Evolutionary conservation across 2,113 vertebrate species (phyloP), one percentile per base, ranked within the genome.

Genomic region (Nesogale talazaci): DNA sequence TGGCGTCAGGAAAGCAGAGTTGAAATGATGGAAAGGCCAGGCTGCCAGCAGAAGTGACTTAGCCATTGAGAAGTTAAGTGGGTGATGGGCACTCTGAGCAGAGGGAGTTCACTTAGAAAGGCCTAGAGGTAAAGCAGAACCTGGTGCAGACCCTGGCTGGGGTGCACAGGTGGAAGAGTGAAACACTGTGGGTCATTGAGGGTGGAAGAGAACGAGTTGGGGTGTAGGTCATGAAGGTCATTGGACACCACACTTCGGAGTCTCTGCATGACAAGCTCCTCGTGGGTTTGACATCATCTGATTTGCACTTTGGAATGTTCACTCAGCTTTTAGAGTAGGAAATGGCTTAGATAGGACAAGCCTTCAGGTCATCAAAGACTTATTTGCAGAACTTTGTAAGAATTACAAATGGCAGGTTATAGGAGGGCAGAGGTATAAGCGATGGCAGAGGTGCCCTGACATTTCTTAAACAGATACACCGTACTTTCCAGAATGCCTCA

Each of bases 1-100:
- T 6, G 11, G 2, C 2, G 38, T 0, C 2, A 11, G 77, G 23
- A 36, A 23, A 40, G 15, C 40, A 38, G 52, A 34, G 3, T 1
- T 29, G 75, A 29, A 7, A 14, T n/a, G 70, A 46, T 59, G 52
- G 7, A 0, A 5, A 29, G 46, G 65, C n/a, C 74, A 92, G 79
- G 6, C 6, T 16, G 27, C 34, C 72, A 20, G 59, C 70, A 38
- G 82, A 52, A 3, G 19, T 29, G 5, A 0, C n/a, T 5, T 27
- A 5, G 1, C 59, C 72, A 20, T 56, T 4, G 19, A 77, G 74
- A 19, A 56, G 31, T 2, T 25, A 42, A 22, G n/a, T 25, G 19
- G 22, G 12, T 16, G 65, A 15, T 0, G 5, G 31, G 38, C 36
- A 17, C 57, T 17, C 27, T 2, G 15, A 38, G 72, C 82, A 61